Conservation (phyloP, 2,888 invertebrate genomes). For the Sipha maydis region DNA sequence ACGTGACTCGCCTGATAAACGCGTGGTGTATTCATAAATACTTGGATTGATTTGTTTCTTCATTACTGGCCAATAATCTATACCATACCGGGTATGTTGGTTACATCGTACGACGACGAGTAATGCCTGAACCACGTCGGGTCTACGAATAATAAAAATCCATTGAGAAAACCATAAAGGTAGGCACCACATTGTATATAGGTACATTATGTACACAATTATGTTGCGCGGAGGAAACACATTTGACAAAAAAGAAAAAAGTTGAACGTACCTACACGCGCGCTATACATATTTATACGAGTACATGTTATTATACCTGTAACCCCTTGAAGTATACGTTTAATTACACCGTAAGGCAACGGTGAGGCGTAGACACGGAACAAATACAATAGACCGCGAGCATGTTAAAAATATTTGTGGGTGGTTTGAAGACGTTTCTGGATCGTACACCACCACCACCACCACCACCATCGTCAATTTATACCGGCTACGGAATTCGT, state of each 20-base stretch:
- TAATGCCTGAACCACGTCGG: too few species aligned
- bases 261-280: not conserved
- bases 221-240: not conserved
- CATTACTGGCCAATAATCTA: not conserved
- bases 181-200: too few species aligned
- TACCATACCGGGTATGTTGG: too few species aligned
- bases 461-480: not conserved
- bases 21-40: not conserved
- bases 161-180: not conserved
- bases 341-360: slow-evolving; percentile 13
- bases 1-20: slow-evolving; percentile 48
- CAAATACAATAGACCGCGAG: not conserved
- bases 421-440: slow-evolving; percentile 15
- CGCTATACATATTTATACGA: not conserved
- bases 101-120: not conserved
- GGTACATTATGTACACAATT: too few species aligned
- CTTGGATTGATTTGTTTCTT: slow-evolving; percentile 48
- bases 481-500: not conserved
- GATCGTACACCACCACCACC: not conserved
- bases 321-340: not conserved
- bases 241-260: not conserved
- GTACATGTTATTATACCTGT: too few species aligned
- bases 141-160: not conserved
- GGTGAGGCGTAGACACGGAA: not conserved
- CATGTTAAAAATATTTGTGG: slow-evolving; percentile 10